These are phyloP conservation scores for Cantharis rustica DNA, from an alignment of 2,888 invertebrate genomes.

Conservation along the genomic window DNA sequence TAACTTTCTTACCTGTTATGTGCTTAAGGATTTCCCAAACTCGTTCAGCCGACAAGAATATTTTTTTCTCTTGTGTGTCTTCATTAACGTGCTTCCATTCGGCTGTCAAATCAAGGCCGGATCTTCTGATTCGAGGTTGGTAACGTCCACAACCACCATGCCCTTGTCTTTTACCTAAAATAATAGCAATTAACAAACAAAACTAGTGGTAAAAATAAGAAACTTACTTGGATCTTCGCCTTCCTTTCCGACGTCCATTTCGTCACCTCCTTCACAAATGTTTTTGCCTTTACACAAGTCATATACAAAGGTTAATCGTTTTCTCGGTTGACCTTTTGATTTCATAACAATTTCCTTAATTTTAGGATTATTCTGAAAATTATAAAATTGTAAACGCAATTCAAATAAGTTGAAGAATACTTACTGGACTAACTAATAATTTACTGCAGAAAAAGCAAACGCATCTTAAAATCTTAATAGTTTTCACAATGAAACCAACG, in stretches of 20 bases:
- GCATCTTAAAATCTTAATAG: constrained; percentile 96
- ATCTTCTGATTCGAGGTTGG: constrained; percentile 89
- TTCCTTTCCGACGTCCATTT: constrained; percentile 90
- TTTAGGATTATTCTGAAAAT: constrained; percentile 81
- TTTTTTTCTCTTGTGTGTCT: constrained; percentile 97
- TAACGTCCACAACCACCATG: constrained; percentile 99
- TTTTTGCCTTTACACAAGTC: constrained; percentile 98
- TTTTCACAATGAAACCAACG: constrained; percentile 96
- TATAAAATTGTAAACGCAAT: not conserved
- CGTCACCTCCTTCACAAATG: constrained; percentile 98
- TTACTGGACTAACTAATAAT: constrained; percentile 90
- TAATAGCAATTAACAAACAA: not conserved
- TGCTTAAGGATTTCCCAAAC: constrained; percentile 97
- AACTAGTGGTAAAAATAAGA: not conserved
- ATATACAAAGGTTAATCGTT: constrained; percentile 93
- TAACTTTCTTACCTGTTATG: constrained; percentile 64
- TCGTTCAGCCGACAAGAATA: constrained; percentile 89
- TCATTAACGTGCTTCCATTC: constrained; percentile 99
- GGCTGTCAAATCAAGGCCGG: constrained; percentile 91
- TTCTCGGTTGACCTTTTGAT: constrained; percentile 94
- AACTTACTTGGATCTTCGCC: constrained; percentile 61
- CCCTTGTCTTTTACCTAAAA: constrained; percentile 62
- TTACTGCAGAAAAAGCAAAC: constrained; percentile 99
- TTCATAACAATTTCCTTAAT: constrained; percentile 94
- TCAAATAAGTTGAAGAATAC: constrained; percentile 55